A percentile compares a stretch with the other conserved stretches of the same genome.
Evolutionary conservation across 2,888 invertebrate genomes (phyloP).

Genomic region (Colostygia pectinataria): DNA sequence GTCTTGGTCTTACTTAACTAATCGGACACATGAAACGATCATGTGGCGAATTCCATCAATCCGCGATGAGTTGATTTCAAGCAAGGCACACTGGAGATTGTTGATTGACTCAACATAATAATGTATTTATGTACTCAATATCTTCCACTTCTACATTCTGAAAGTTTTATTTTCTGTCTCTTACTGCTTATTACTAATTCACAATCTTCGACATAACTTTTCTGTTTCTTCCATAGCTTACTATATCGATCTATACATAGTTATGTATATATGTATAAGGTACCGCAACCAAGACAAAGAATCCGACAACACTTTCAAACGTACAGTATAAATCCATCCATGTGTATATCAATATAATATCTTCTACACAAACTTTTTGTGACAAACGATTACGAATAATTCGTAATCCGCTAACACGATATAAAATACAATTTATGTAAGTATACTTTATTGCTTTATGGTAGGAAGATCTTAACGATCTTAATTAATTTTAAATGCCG

Average conservation of each 20-base stretch:
- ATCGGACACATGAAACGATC: slow-evolving; percentile 10
- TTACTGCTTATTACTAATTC: background rate
- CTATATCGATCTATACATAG: too few species aligned
- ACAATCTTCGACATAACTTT: slow-evolving; percentile 2
- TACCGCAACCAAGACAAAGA: too few species aligned
- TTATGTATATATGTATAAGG: background rate
- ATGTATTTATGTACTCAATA: background rate
- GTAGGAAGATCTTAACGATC: slow-evolving; percentile 57
- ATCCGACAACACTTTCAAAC: slow-evolving; percentile 9
- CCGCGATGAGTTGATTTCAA: slow-evolving; percentile 18
- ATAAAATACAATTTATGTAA: slow-evolving; percentile 48
- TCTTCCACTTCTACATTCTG: too few species aligned
- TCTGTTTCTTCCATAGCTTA: too few species aligned
- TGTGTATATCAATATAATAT: slow-evolving; percentile 35
- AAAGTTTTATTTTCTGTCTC: too few species aligned
- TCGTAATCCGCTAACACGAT: slow-evolving; percentile 44
- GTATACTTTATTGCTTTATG: slow-evolving; percentile 69
- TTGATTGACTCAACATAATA: slow-evolving; percentile 9
- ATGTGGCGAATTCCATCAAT: slow-evolving; percentile 9
- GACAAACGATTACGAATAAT: slow-evolving; percentile 26
- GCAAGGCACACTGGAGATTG: slow-evolving; percentile 32
- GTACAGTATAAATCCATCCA: slow-evolving; percentile 23
- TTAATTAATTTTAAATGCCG: slow-evolving; percentile 32
- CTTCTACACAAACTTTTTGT: slow-evolving; percentile 33
- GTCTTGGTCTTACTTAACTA: slow-evolving; percentile 28